Percentiles rank a stretch among this genome's conserved stretches.
These are phyloP conservation scores for Eupleurogrammus muticus DNA, from an alignment of 2,797 vertebrate genomes.

Conservation along the genomic window DNA sequence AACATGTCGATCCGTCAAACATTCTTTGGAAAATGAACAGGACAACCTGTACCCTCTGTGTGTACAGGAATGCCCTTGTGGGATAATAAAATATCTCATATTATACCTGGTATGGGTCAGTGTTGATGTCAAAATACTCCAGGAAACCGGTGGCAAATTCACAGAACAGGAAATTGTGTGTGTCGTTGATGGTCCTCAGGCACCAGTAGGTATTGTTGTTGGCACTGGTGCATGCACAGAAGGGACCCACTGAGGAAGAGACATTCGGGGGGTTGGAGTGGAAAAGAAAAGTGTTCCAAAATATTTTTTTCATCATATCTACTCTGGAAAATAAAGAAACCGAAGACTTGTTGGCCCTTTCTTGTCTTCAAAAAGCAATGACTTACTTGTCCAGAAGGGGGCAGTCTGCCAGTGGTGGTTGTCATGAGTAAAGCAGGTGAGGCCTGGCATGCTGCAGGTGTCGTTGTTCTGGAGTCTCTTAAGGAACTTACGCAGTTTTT, in stretches of 20 bases:
- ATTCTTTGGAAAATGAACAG: constrained; percentile 26
- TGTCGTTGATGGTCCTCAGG: constrained; percentile 96
- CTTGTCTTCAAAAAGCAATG: constrained; percentile 6
- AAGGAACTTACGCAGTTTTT: constrained; percentile 95
- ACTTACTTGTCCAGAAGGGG: constrained; percentile 96
- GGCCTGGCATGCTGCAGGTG: constrained; percentile 98
- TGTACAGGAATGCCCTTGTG: constrained; percentile 29
- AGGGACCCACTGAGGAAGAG: constrained; percentile 88
- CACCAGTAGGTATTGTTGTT: constrained; percentile 99
- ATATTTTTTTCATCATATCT: constrained; percentile 40
- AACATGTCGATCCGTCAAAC: constrained; percentile 52
- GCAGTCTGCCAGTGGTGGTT: constrained; percentile 99
- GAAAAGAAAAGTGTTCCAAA: constrained; percentile 55
- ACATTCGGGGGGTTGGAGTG: constrained; percentile 13
- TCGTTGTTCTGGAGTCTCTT: constrained; percentile 97
- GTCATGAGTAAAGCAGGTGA: constrained; percentile 98
- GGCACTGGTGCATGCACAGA: constrained; percentile 98
- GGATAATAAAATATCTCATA: constrained; percentile 3
- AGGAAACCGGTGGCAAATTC: constrained; percentile 98
- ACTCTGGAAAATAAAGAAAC: constrained; percentile 37
- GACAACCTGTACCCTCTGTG: constrained; percentile 18
- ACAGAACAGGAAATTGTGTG: constrained; percentile 98
- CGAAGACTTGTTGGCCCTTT: constrained; percentile 8
- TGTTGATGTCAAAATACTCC: constrained; percentile 97
- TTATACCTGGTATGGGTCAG: constrained; percentile 95